These are phyloP conservation scores for Polypterus bichir DNA, from an alignment of 2,113 vertebrate genomes.

Conservation along the genomic window DNA sequence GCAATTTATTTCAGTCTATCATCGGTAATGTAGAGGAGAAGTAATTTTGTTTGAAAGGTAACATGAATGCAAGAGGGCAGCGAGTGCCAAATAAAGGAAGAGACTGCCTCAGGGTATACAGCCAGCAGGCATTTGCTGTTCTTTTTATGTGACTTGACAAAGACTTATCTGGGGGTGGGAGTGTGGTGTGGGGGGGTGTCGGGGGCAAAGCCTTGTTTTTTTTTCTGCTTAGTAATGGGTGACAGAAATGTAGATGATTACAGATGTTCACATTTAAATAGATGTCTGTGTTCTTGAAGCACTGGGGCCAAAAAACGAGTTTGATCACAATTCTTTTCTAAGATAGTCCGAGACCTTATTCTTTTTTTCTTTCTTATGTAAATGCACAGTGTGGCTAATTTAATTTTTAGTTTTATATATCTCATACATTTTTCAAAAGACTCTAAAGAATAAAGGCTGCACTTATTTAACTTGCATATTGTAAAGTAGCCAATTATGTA, in stretches of 20 bases:
- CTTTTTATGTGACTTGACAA: conserved; percentile 45
- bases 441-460: no score
- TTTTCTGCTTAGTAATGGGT: conserved; percentile 31
- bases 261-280: conserved; percentile 27
- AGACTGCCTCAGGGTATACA: conserved; percentile 49
- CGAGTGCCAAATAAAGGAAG: conserved; percentile 43
- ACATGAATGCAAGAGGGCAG: conserved; percentile 48
- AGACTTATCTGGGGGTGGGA: conserved; percentile 37
- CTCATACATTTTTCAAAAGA: no score
- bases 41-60: conserved; percentile 70
- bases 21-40: conserved; percentile 42
- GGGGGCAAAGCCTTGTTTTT: conserved; percentile 33
- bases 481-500: no score
- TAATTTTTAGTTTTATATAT: no score
- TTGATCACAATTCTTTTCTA: no score
- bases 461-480: no score
- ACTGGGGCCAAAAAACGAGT: neutral
- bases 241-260: conserved; percentile 20
- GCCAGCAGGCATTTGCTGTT: conserved; percentile 53
- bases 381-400: no score
- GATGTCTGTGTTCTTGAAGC: neutral
- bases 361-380: no score
- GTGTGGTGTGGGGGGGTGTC: no score
- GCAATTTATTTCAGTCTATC: conserved; percentile 49
- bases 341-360: no score